Evolutionary conservation across 2,888 invertebrate genomes (phyloP), one percentile per base, ranked within the genome.

Genomic region (Papilio protenor): DNA sequence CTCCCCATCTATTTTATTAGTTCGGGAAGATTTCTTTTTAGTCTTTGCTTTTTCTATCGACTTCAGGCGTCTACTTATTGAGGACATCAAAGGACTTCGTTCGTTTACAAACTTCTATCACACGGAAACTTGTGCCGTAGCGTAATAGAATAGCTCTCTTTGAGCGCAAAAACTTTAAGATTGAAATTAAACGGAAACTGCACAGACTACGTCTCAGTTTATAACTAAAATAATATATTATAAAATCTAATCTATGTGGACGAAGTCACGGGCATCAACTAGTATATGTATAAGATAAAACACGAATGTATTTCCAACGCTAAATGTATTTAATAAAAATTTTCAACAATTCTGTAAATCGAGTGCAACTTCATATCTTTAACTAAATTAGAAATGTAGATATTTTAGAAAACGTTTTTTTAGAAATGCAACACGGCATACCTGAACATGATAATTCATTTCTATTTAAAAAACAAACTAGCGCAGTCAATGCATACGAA

Each of bases 381-480:
- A 55, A 55, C n/a, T 55, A 40, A 59, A 23, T 14, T 59, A 23
- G 59, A 59, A 59, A 59, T 59, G 59, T 33, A 59, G 59, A 23
- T 27, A 27, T 27, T 52, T 6, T 64, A 33, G 33, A 18, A 27
- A 64, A 64, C 27, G 21, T 45, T 69, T 45, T n/a, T 45, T 69
- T 8, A 61, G 5, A 69, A 69, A 45, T 21, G 12, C 40, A 69
- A 21, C 12, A 45, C 12, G 45, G 75, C 77, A 73, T 76, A 77
- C 73, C 73, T 59, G 75, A 73, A 80, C 75, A 78, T 78, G 75
- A 73, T 78, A 80, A 79, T 81, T 79, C 49, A 76, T 59, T 47
- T 70, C 73, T n/a, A 57, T 57, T 64, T 55, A 27, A 74, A 52
- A 59, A 69, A 74, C 69, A 70, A 70, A 77, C 52, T 69, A 45